These are phyloP conservation scores for Platyrinchus mystaceus DNA, from an alignment of 2,797 vertebrate genomes.

Conservation along the genomic window DNA sequence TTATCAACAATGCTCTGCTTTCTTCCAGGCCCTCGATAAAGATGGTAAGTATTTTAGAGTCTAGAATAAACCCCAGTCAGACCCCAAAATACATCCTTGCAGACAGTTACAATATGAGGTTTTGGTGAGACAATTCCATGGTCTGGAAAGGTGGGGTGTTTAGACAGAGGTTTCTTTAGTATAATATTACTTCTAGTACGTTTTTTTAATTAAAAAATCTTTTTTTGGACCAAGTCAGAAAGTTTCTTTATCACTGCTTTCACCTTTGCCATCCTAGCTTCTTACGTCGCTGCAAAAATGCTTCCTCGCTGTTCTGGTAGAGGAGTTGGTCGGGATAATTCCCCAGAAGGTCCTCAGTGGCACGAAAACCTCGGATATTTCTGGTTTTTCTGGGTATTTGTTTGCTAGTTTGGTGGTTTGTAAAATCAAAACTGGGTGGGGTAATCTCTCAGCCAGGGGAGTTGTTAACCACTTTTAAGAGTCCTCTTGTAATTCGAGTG, in stretches of 20 bases:
- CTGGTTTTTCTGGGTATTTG: not conserved
- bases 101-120: not conserved
- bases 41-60: not conserved
- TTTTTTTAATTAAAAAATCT: not conserved
- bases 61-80: not conserved
- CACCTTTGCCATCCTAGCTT: not conserved
- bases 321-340: rapidly evolving
- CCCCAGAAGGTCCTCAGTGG: not conserved
- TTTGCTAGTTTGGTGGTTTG: not conserved
- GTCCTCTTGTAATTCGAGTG: rapidly evolving
- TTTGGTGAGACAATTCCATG: not conserved
- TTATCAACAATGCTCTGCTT: not conserved
- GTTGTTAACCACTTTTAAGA: not conserved
- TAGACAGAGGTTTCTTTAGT: not conserved
- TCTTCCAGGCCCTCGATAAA: not conserved
- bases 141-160: not conserved
- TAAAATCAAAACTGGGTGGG: not conserved
- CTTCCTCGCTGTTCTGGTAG: not conserved
- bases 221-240: not conserved
- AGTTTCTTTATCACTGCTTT: not conserved
- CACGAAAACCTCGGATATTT: rapidly evolving
- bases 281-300: not conserved
- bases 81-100: not conserved
- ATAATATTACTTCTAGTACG: not conserved
- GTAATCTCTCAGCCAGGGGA: not conserved